Evolutionary conservation across 1,140 invertebrate species (phyloP), one percentile per base, ranked within the genome.

Genomic region (Dolichoris vasculosae): DNA sequence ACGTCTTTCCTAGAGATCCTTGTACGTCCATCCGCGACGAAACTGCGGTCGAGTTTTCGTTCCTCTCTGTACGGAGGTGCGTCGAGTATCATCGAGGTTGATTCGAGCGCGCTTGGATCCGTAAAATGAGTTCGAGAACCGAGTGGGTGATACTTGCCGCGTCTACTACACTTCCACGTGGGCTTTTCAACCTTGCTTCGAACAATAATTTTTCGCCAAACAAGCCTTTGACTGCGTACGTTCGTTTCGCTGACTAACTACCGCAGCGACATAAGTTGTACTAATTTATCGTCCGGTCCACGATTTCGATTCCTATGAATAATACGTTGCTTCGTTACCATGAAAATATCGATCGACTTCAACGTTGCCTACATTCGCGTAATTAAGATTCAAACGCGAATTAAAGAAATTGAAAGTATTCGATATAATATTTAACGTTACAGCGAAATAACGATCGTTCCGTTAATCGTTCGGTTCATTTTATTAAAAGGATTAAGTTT

Each of bases 61-160:
- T 69, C 15, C 7, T 30, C 63, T 26, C 13, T 7, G 63, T 7
- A 69, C 67, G 76, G 48, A 88, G 85, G 84, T 83, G 84, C 77
- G 85, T 86, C 87, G 84, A 88, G 86, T 86, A 86, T 86, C 86
- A 81, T 88, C 84, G 77, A 86, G 88, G 89, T 20, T 8, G 32
- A 73, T 23, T 73, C 23, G 69, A 43, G 88, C 82, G 32, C 85
- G 87, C 85, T 86, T 88, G 84, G 84, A 88, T 88, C 88, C 89
- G 89, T 90, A 90, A 89, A 83, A 88, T 89, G 88, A 63, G 40
- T 64, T 89, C 73, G 43, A 82, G 40, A 69, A 82, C 69, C 84
- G 87, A 82, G 88, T 89, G 87, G 88, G 88, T 86, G 87, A 87
- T 59, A 40, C 46, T 82, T 48, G 30, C 43, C 51, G 76, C 0